Base-by-base conservation (phyloP, 2,113 vertebrate genomes). In the Myocastor coypus region DNA sequence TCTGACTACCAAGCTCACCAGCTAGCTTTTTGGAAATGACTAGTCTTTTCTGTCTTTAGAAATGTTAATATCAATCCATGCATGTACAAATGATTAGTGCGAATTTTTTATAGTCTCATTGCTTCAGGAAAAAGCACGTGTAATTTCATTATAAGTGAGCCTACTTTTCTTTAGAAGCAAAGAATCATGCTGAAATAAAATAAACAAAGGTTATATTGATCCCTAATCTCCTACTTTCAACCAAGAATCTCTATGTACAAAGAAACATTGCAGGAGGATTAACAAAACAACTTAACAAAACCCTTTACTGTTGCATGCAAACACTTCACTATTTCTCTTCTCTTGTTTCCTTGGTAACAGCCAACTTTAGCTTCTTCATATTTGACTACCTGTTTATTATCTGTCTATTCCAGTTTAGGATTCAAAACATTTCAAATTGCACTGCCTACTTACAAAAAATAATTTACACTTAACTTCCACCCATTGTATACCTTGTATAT, bases 311-410 rank as follows among this genome's bases (percentile, higher is more conserved):
- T 1, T 52, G 22, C 83, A 86, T 80, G 10, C 42, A 83, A 40
- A 91, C 30, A 83, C 24, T 19, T 83, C 57, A 92, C n/a, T 19
- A 93, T 92, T 95, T 50, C 40, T 32, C 34, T 40, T 73, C 87
- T 78, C 69, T 73, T 63, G 50, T 94, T 96, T 93, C 87, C 83
- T 83, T 77, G 26, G 75, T 94, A 94, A 91, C 78, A 89, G 77
- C 87, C 64, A 89, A 85, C 28, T 34, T 78, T 93, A 57, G 59
- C 59, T 78, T 94, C 59, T 14, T 20, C 8, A 81, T 42, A 19
- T 17, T 37, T 91, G 85, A 61, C 55, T 94, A 22, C 13, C 17
- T 42, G 22, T 82, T 88, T n/a, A 91, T 81, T 42, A 87, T 92
- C n/a, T 84, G 26, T 87, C 85, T 90, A 50, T 81, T 88, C 30